Evolutionary conservation across 2,113 vertebrate species (phyloP).

Genomic region (Brachyhypopomus occidentalis): DNA sequence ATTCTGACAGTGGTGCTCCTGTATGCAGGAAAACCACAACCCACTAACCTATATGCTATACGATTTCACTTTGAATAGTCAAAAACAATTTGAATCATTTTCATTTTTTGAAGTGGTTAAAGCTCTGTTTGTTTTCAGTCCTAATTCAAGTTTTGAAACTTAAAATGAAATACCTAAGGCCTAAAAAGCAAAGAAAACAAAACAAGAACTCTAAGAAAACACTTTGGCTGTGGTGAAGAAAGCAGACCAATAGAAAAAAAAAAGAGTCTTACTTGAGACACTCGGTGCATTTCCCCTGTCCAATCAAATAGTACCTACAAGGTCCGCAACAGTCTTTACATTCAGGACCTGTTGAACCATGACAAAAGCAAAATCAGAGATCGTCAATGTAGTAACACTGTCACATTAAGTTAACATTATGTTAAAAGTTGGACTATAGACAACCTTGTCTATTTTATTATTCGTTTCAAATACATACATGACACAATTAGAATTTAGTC

Average conservation of each 20-base stretch:
- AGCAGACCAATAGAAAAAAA: not conserved
- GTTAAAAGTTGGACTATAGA: no score
- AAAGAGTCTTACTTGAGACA: constrained; percentile 43
- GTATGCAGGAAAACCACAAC: constrained; percentile 59
- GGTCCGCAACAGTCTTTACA: not conserved
- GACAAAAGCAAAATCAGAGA: not conserved
- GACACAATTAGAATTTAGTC: not conserved
- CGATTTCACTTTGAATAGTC: constrained; percentile 38
- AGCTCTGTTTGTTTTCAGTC: not conserved
- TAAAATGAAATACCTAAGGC: not conserved
- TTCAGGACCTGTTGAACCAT: constrained; percentile 16
- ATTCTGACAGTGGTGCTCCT: constrained; percentile 40
- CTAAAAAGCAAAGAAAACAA: not conserved
- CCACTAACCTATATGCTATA: constrained; percentile 52
- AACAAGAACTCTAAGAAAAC: not conserved
- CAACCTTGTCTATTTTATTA: no score
- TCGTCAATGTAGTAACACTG: not conserved
- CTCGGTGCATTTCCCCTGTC: constrained; percentile 16
- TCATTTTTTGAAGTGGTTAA: constrained; percentile 8
- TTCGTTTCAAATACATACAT: no score
- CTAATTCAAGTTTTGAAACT: not conserved
- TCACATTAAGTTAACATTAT: no score
- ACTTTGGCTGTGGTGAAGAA: not conserved
- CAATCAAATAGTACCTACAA: constrained; percentile 14
- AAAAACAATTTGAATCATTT: constrained; percentile 34